Percentiles rank a stretch among this genome's conserved stretches.
These are phyloP conservation scores for Sula dactylatra DNA, from an alignment of 2,113 vertebrate species.

Conservation along the genomic window DNA sequence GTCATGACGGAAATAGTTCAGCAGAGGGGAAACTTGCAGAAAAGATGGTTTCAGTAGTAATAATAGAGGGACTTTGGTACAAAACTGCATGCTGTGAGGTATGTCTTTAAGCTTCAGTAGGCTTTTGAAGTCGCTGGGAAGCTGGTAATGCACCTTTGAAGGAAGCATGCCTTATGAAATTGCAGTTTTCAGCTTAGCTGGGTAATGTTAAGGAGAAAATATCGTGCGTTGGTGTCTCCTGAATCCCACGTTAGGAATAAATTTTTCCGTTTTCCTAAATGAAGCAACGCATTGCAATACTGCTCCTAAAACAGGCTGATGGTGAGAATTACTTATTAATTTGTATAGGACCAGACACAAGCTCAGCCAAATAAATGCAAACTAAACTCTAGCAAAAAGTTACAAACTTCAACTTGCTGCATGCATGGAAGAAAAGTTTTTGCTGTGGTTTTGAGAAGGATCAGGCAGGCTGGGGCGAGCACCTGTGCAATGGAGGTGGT, in stretches of 20 bases:
- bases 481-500: neutral
- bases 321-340: neutral
- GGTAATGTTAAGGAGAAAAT: constrained; percentile 49
- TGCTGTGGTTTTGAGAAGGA: neutral
- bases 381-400: neutral
- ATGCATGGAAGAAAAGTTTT: neutral
- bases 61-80: neutral
- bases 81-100: neutral
- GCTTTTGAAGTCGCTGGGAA: constrained; percentile 41
- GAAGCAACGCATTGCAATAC: neutral
- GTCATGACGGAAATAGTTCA: neutral
- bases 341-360: neutral
- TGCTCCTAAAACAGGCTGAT: neutral
- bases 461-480: neutral
- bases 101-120: constrained; percentile 34
- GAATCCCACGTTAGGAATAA: constrained; percentile 21
- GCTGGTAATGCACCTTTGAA: constrained; percentile 27
- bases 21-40: neutral
- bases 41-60: neutral
- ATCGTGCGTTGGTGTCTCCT: neutral
- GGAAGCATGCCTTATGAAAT: constrained; percentile 28
- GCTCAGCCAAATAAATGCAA: neutral
- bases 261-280: constrained; percentile 42
- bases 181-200: constrained; percentile 46
- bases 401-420: neutral